Base-by-base conservation (phyloP, 2,797 vertebrate species). In the Lacerta bilineata region DNA sequence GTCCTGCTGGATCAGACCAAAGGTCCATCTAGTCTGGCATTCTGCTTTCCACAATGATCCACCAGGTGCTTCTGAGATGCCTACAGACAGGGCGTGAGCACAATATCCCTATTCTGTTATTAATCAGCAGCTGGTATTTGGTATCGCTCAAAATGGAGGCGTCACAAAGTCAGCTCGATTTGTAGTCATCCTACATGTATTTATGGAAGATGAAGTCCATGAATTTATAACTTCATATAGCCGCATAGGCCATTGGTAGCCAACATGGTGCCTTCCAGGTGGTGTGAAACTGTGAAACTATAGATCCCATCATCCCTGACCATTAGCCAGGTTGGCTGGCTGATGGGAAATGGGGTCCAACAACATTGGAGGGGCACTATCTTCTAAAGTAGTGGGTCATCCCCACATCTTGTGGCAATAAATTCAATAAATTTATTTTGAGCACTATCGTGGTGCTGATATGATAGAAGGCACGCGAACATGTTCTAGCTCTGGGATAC, bases 391-490 rank as follows among this genome's bases (percentile, higher is more conserved):
- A 55, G 50, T 55, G 50, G 1, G 15, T 4, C 13, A 55, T 15
- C 50, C 50, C 50, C 50, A 55, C 50, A 55, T 15, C 50, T 55
- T 55, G 50, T 55, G 50, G 50, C 13, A 55, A 55, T 55, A 55
- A 55, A 55, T 15, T 15, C 50, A 55, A 55, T 55, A 55, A 55
- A 55, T 55, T 55, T n/a, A 59, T 92, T 89, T 81, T 77, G 89
- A 86, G 86, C 68, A 55, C 59, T 93, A 89, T 90, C 93, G 86
- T 80, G 87, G 87, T 13, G 46, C 89, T 87, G 88, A 89, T 87
- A 18, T 29, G 86, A 85, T 88, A 80, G 25, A 69, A 18, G 41
- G 25, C 11, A 43, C 3, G 1, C 27, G 20, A 17, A 76, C 41
- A 76, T 76, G 76, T 78, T 6, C 41, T 29, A 55, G 50, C 50